These are phyloP conservation scores for Loriculus beryllinus DNA, from an alignment of 2,797 vertebrate genomes.

Conservation along the genomic window DNA sequence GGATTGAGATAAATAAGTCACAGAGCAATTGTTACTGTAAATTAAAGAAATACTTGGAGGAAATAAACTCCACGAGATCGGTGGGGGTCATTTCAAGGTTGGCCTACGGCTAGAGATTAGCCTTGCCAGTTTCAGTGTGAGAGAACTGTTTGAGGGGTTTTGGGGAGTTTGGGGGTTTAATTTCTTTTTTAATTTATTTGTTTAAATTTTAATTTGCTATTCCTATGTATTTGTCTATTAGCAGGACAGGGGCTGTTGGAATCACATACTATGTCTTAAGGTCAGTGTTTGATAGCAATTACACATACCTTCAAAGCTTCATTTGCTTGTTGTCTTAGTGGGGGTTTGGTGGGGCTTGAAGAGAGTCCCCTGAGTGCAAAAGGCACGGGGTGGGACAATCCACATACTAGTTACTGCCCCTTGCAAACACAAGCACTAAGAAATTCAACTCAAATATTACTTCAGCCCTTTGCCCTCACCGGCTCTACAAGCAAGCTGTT, in stretches of 20 bases:
- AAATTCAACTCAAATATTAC: not conserved
- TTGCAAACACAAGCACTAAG: not conserved
- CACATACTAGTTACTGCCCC: not conserved
- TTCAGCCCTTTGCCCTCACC: not conserved
- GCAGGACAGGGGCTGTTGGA: not conserved
- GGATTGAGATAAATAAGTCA: constrained; percentile 17
- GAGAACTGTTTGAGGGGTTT: rapidly evolving
- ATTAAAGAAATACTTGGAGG: constrained; percentile 16
- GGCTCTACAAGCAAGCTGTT: not conserved
- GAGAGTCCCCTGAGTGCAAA: not conserved
- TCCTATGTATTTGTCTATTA: not conserved
- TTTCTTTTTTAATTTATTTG: not conserved
- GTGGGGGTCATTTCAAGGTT: not conserved
- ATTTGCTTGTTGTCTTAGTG: not conserved
- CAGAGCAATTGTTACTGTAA: constrained; percentile 34
- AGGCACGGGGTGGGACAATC: not conserved
- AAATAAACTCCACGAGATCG: not conserved
- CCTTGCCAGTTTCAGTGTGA: not conserved
- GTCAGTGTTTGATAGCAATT: not conserved
- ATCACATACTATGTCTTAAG: not conserved
- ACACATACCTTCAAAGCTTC: not conserved
- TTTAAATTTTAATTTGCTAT: not conserved
- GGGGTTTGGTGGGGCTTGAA: not conserved
- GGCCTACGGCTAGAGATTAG: not conserved
- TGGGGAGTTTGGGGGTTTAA: not conserved